Base-by-base conservation (phyloP, 2,888 invertebrate species). In the Limnephilus lunatus region DNA sequence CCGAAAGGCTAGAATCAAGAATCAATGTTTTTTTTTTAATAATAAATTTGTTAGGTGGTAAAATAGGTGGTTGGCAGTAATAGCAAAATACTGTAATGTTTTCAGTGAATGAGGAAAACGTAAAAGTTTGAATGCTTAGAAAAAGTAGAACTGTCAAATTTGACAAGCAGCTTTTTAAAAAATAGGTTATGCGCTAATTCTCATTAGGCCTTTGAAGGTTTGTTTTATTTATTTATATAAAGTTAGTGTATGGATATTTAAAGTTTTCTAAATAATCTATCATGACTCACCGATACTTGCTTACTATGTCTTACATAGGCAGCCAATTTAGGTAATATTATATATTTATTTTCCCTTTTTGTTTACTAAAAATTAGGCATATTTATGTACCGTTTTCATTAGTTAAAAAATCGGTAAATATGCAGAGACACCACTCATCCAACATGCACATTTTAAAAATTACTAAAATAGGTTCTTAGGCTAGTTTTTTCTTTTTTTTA, bases 251-350 rank as follows among this genome's bases (percentile, higher is more conserved):
- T 68, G 25, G 68, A 19, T 68, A n/a, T 19, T 53, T 68, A 68
- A 68, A 68, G 25, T 68, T 68, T 0, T 9, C 25, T 25, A n/a
- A 68, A 68, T n/a, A n/a, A 68, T n/a, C 25, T 68, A 68, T 68
- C 68, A 87, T 87, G 87, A 53, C 32, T 87, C 87, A 87, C 15
- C 96, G 98, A 95, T 98, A 98, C 95, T 96, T 98, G 94, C 94
- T 98, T 86, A 97, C 97, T 94, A 96, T 98, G 94, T 97, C 98
- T 0, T 98, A 98, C 94, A 97, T 98, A 94, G 98, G 98, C 93
- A 97, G 97, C 30, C 95, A 96, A 89, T 98, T 98, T 95, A 97
- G 98, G 98, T 98, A 95, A 94, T 91, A 87, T 87, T 91, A 32
- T 88, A 86, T 44, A 15, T 39, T n/a, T 85, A 44, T 83, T 68